Percentiles rank a stretch among this genome's conserved stretches.
These are phyloP conservation scores for Drosophila sp. DNA, from an alignment of 1,140 invertebrate genomes.

Conservation along the genomic window DNA sequence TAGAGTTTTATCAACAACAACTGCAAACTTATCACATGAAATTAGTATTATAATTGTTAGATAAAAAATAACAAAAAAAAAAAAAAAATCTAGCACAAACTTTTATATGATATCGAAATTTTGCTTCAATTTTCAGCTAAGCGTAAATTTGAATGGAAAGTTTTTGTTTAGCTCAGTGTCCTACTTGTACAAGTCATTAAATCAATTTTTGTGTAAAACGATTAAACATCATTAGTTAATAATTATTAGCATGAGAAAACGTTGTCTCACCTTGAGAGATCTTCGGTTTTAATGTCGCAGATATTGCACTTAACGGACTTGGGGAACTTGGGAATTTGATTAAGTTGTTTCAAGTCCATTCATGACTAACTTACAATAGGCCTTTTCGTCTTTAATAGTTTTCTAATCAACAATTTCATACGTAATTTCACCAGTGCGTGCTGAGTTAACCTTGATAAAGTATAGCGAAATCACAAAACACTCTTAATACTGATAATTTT, in stretches of 20 bases:
- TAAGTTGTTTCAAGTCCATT: constrained; percentile 9
- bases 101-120: background rate
- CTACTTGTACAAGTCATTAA: background rate
- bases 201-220: background rate
- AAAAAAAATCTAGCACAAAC: background rate
- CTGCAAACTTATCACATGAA: constrained; percentile 34
- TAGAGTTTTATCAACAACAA: constrained; percentile 41
- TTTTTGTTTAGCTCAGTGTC: background rate
- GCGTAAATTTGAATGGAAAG: constrained; percentile 1
- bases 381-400: background rate
- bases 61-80: constrained; percentile 33
- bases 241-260: constrained; percentile 4
- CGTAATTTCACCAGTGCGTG: background rate
- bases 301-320: background rate
- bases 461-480: constrained; percentile 7
- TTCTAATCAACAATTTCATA: constrained; percentile 1
- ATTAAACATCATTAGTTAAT: constrained; percentile 9
- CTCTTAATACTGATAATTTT: constrained; percentile 12
- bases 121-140: background rate
- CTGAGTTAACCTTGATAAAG: constrained; percentile 13
- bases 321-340: background rate
- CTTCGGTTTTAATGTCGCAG: background rate
- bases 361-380: constrained; percentile 8
- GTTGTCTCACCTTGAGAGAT: background rate
- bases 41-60: constrained; percentile 56